Percentiles rank a stretch among this genome's conserved stretches.
Conservation (phyloP, 1,140 invertebrate genomes). For the Zophobas atratus region DNA sequence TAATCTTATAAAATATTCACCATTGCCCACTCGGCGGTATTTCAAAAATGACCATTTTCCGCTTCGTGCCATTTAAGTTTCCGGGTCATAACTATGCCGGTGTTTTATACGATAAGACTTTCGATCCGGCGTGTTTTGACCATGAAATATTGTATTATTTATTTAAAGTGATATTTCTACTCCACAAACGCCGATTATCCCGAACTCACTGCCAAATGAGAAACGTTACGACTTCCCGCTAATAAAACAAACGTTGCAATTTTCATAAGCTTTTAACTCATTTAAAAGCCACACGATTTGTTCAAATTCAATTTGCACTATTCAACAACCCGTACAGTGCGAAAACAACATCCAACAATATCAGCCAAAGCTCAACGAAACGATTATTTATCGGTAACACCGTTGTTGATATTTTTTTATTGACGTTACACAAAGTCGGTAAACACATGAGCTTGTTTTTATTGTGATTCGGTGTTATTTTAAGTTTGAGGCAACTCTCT, state of each 20-base stretch:
- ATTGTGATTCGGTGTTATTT: constrained; percentile 29
- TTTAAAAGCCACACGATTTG: constrained; percentile 24
- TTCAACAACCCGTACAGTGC: background rate
- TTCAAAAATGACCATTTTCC: constrained; percentile 59
- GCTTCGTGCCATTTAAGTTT: constrained; percentile 57
- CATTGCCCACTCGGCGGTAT: constrained; percentile 43
- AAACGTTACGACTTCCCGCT: constrained; percentile 10
- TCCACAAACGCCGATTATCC: constrained; percentile 34
- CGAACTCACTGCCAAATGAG: constrained; percentile 34
- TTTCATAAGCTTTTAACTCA: constrained; percentile 31
- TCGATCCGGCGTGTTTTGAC: constrained; percentile 41
- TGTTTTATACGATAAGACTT: constrained; percentile 53
- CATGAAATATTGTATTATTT: constrained; percentile 52
- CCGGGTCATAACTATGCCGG: constrained; percentile 55
- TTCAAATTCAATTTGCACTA: constrained; percentile 34
- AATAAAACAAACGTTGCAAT: constrained; percentile 18
- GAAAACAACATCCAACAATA: background rate
- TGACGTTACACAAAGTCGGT: constrained; percentile 13
- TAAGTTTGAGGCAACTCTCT: constrained; percentile 30
- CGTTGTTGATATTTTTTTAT: constrained; percentile 24
- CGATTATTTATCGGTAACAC: background rate
- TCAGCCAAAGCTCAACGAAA: background rate
- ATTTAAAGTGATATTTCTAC: constrained; percentile 51
- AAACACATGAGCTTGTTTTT: constrained; percentile 15
- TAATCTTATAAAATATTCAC: constrained; percentile 58